Evolutionary conservation across 1,140 invertebrate genomes (phyloP).

Genomic region (Trachymyrmex septentrionalis): DNA sequence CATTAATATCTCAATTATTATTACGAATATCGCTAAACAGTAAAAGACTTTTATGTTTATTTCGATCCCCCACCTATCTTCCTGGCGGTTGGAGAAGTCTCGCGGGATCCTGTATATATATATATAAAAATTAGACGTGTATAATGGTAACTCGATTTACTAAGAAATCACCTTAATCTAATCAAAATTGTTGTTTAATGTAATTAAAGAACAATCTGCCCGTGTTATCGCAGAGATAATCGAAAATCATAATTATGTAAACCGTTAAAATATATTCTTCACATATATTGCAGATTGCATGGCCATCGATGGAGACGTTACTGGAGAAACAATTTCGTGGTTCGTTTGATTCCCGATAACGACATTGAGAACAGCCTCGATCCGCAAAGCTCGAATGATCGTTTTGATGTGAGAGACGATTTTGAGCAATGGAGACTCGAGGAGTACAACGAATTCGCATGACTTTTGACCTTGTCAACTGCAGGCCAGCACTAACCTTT

Average conservation of each 20-base stretch:
- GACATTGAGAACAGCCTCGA: neutral
- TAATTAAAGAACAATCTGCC: too few relatives aligned
- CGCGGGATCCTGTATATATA: too few relatives aligned
- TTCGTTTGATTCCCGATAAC: conserved; percentile 80
- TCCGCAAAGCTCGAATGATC: conserved; percentile 16
- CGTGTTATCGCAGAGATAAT: neutral
- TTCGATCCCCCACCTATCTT: too few relatives aligned
- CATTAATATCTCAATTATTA: too few relatives aligned
- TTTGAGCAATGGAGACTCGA: conserved; percentile 39
- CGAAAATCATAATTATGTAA: neutral
- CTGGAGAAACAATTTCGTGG: conserved; percentile 83
- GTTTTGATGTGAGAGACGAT: conserved; percentile 26
- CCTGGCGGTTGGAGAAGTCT: too few relatives aligned
- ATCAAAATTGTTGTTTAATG: too few relatives aligned
- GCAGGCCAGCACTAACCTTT: neutral
- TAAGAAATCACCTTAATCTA: too few relatives aligned
- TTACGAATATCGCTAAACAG: too few relatives aligned
- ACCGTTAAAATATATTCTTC: neutral
- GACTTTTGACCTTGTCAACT: conserved; percentile 23
- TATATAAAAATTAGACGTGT: too few relatives aligned
- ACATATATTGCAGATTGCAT: conserved; percentile 79
- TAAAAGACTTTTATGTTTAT: too few relatives aligned
- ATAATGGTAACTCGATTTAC: too few relatives aligned
- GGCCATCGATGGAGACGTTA: conserved; percentile 83
- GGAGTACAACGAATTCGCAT: conserved; percentile 58